Evolutionary conservation across 1,140 invertebrate genomes (phyloP), one percentile per base, ranked within the genome.

Genomic region (Trichonephila inaurata): DNA sequence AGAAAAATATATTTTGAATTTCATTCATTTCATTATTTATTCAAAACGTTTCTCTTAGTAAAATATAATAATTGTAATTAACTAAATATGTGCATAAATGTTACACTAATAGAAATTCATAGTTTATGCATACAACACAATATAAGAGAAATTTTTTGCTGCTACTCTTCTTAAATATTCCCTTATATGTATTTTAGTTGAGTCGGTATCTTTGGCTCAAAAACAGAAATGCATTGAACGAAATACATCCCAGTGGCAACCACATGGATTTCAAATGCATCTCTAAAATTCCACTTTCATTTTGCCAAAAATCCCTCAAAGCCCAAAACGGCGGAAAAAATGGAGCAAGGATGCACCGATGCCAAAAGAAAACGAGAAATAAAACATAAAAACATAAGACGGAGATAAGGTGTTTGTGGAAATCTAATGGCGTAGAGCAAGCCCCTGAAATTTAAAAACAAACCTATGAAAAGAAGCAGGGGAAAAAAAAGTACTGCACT

Each of bases 361-460:
- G 89, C 89, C 89, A 90, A 91, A 33, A 83, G 66, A 89, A 89
- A 91, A 82, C 83, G 24, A 60, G 58, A 85, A 85, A 85, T 85
- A 58, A 62, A 91, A 82, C 33, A 91, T 82, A 82, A 64, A 61
- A 91, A 91, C n/a, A 89, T 64, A 72, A 89, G 66, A 44, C 28
- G 87, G 62, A 89, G 69, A 91, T 91, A 91, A 91, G 89, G 89
- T 91, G 89, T 82, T 91, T 82, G 89, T 91, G 89, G 89, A 91
- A 91, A 91, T 91, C 89, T 91, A 91, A 91, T 91, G 89, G 89
- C 89, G 89, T 91, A 81, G 89, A 91, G 89, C 89, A 91, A 91
- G 89, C 72, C 77, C 77, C 58, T 19, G 28, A 91, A 91, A 82
- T 91, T 91, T 91, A 91, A 91, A 91, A 91, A 91, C 89, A 91